phyloP scores from a whole-genome alignment of 2,797 vertebrate genomes.

The Betta splendens region DNA sequence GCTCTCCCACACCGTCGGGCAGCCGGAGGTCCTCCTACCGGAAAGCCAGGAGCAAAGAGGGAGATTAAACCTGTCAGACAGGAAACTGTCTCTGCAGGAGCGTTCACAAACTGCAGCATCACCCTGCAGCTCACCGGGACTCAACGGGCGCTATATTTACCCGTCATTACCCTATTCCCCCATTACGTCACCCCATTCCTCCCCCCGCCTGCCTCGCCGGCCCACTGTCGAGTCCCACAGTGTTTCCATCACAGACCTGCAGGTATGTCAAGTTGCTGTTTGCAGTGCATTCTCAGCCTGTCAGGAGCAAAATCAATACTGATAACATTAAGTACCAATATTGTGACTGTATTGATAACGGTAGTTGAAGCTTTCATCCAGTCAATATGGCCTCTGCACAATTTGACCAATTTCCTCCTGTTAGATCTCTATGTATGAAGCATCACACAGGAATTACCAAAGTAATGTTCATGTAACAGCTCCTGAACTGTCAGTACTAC shows the following conservation, averaged over 20 bases:
- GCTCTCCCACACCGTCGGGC: constrained; percentile 68
- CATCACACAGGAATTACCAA: constrained; percentile 23
- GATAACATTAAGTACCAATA: background rate
- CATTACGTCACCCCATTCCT: constrained; percentile 91
- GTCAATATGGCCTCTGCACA: constrained; percentile 3
- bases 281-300: background rate
- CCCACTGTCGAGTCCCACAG: constrained; percentile 96
- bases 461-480: constrained; percentile 1
- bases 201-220: constrained; percentile 89
- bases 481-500: constrained; percentile 11
- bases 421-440: constrained; percentile 29
- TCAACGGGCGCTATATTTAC: constrained; percentile 88
- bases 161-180: constrained; percentile 90
- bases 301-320: background rate
- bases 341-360: background rate
- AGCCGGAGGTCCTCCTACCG: constrained; percentile 65
- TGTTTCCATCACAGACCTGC: constrained; percentile 94
- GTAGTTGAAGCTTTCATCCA: background rate
- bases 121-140: constrained; percentile 74
- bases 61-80: constrained; percentile 84
- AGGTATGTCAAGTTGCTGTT: constrained; percentile 78
- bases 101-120: constrained; percentile 79
- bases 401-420: constrained; percentile 14
- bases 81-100: constrained; percentile 95
- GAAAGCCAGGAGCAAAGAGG: constrained; percentile 74